Evolutionary conservation across 2,113 vertebrate species (phyloP).

Genomic region (Meles meles): DNA sequence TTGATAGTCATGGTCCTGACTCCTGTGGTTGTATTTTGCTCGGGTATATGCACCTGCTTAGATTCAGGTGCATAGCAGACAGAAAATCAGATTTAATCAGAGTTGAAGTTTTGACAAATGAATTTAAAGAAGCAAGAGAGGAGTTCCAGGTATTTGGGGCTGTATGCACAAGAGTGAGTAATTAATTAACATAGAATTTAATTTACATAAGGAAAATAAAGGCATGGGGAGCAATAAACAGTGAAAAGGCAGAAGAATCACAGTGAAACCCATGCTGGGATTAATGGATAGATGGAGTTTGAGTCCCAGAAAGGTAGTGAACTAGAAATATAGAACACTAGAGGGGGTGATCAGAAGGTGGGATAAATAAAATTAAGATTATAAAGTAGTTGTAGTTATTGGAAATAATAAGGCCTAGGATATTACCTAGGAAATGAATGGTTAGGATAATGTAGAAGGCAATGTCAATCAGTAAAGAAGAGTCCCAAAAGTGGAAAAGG

Average conservation of each 20-base stretch:
- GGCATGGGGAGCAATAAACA: not conserved
- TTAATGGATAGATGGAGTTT: not conserved
- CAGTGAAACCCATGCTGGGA: not conserved
- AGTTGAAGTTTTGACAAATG: not conserved
- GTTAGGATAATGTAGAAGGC: not conserved
- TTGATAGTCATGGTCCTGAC: not conserved
- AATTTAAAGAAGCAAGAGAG: not conserved
- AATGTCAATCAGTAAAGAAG: not conserved
- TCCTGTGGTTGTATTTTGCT: not conserved
- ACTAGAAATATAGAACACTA: not conserved
- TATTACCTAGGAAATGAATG: not conserved
- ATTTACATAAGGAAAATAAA: not conserved
- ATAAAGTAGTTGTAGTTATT: not conserved
- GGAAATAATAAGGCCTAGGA: not conserved
- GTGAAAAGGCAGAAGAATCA: not conserved
- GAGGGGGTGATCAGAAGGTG: not conserved
- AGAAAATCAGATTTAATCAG: not conserved
- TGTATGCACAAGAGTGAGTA: not conserved
- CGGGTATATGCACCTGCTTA: not conserved
- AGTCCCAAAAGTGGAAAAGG: not conserved
- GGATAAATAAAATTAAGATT: not conserved
- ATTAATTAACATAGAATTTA: not conserved
- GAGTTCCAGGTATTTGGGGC: not conserved
- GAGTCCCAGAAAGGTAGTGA: not conserved
- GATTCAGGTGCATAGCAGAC: not conserved